Evolutionary conservation across 2,113 vertebrate species (phyloP), one percentile per base, ranked within the genome.

Genomic region (Scomber scombrus): DNA sequence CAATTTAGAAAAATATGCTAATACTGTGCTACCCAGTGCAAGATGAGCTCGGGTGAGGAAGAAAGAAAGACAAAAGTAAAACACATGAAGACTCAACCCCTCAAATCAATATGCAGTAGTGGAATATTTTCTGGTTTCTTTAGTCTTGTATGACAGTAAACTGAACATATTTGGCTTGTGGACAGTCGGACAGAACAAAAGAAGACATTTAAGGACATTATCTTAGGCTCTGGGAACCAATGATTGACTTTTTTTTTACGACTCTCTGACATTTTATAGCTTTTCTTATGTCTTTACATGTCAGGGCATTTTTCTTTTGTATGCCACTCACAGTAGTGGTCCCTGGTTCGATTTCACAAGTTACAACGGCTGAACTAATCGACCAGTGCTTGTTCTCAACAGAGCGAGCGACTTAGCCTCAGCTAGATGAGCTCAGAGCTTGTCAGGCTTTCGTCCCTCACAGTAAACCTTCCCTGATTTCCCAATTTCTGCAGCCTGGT

Each of bases 391-490:
- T 18, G 34, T 61, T 70, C 61, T 67, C 51, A 54, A 63, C 40
- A 47, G 47, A 75, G 60, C 23, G 23, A 26, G 23, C 23, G 23
- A 26, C 23, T 26, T 26, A 1, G 23, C 70, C 75, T 64, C 65
- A 49, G 31, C 58, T 49, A 63, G 76, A 72, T 65, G 62, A 80
- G 69, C 73, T 71, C 74, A 3, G 4, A 55, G 65, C 46, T 29
- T 18, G 45, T 71, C 77, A 16, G 21, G 19, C 70, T 54, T 61
- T 67, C 50, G 55, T 61, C 65, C 75, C 46, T 56, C 64, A 29
- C 75, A 67, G 29, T 51, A 50, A 71, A 58, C 61, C 1, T 1
- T 47, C 26, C 21, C 34, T 9, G 31, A 67, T 71, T 47, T 40
- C 21, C 34, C 14, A 43, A 67, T 71, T 14, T 62, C 34, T 23